Conservation (phyloP, 2,797 vertebrate genomes). For the Sebastiscus tertius region DNA sequence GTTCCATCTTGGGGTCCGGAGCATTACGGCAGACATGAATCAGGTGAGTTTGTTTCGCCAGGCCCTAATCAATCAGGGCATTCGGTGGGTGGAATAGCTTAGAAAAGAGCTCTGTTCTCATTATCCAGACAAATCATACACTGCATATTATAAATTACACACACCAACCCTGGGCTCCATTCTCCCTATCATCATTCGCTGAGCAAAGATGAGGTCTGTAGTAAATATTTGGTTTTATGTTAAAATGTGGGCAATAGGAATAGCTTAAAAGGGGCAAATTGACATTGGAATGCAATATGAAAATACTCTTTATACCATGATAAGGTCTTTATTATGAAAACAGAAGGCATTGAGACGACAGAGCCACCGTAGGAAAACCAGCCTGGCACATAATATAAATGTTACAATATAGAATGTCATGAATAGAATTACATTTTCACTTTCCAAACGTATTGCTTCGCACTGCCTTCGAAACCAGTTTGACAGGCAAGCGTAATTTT, state of each 20-base stretch:
- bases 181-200: conserved; percentile 34
- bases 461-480: conserved; percentile 60
- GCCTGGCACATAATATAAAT: conserved; percentile 67
- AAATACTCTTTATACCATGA: conserved; percentile 51
- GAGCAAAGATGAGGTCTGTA: conserved; percentile 25
- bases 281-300: conserved; percentile 36
- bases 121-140: conserved; percentile 81
- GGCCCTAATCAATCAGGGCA: conserved; percentile 81
- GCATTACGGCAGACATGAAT: conserved; percentile 74
- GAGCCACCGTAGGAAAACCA: conserved; percentile 58
- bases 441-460: conserved; percentile 64
- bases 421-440: conserved; percentile 79
- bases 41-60: conserved; percentile 72
- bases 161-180: conserved; percentile 47
- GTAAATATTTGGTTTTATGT: conserved; percentile 66
- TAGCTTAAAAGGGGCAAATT: conserved; percentile 34
- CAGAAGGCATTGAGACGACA: conserved; percentile 56
- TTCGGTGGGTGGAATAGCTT: conserved; percentile 71
- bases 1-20: conserved; percentile 61
- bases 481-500: conserved; percentile 70
- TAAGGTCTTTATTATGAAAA: conserved; percentile 63
- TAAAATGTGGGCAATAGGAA: conserved; percentile 48
- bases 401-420: conserved; percentile 66
- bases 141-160: conserved; percentile 72
- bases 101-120: conserved; percentile 78